Percentiles rank a stretch among this genome's conserved stretches.
phyloP scores from a whole-genome alignment of 1,140 invertebrate species.

The Bilobella aurantiaca region DNA sequence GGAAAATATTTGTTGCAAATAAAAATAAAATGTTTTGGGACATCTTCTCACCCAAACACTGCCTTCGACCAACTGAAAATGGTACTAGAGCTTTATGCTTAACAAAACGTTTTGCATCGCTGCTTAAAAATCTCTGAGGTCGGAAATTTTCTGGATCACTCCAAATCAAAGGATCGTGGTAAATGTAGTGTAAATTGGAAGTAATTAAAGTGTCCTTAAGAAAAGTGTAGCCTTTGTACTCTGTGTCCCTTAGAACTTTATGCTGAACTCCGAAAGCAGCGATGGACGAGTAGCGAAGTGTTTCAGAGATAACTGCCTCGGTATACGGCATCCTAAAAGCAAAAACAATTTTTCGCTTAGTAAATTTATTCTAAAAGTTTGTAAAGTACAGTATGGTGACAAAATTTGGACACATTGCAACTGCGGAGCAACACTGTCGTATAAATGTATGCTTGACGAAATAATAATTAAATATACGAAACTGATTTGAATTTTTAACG shows the following conservation, averaged over 20 bases:
- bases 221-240: conserved; percentile 37
- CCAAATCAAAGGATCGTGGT: conserved; percentile 40
- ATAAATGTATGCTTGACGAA: too few species aligned
- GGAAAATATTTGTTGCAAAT: conserved; percentile 40
- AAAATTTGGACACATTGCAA: too few species aligned
- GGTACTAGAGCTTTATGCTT: conserved; percentile 1
- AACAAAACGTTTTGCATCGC: not conserved
- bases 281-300: conserved; percentile 4
- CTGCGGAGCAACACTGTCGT: too few species aligned
- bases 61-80: conserved; percentile 23
- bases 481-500: too few species aligned
- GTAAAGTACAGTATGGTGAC: too few species aligned
- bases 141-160: conserved; percentile 41
- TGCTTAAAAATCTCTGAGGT: conserved; percentile 42
- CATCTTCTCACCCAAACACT: conserved; percentile 41
- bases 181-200: conserved; percentile 41
- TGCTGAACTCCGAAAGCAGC: conserved; percentile 13
- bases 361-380: too few species aligned
- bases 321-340: conserved; percentile 61
- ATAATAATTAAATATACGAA: too few species aligned
- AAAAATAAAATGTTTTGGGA: conserved; percentile 42
- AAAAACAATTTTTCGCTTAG: too few species aligned
- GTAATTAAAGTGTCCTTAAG: conserved; percentile 39
- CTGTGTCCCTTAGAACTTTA: conserved; percentile 19
- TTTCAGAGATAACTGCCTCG: conserved; percentile 2